phyloP scores from a whole-genome alignment of 64 coral and sea anemone genomes.

The Acropora tenuis region DNA sequence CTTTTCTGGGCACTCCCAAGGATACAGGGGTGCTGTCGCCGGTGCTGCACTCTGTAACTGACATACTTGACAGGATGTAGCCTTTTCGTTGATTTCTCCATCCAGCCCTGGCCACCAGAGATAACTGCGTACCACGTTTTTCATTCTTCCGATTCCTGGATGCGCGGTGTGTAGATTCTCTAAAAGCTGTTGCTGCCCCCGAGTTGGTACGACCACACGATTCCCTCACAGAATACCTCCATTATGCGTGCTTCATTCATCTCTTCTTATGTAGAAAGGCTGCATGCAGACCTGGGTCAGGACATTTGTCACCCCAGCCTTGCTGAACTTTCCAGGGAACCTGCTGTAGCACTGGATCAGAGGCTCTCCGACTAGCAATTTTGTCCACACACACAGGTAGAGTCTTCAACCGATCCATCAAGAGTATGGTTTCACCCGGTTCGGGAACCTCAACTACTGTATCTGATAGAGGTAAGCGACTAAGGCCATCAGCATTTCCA shows the following conservation, averaged over 20 bases:
- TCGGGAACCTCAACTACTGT: not conserved
- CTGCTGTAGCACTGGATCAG: conserved; percentile 18
- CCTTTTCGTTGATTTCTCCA: too few relatives aligned
- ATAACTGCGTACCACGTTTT: too few relatives aligned
- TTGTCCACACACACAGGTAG: conserved; percentile 12
- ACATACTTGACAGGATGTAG: too few relatives aligned
- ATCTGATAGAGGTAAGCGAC: not conserved
- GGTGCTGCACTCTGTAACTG: too few relatives aligned
- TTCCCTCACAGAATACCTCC: too few relatives aligned
- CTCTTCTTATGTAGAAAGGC: not conserved
- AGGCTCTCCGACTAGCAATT: not conserved
- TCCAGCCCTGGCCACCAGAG: too few relatives aligned
- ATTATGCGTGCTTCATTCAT: too few relatives aligned
- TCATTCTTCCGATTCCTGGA: too few relatives aligned
- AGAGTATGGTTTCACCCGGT: not conserved
- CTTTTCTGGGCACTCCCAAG: too few relatives aligned
- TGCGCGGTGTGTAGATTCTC: not conserved
- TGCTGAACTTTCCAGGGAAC: not conserved
- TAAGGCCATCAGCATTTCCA: conserved; percentile 40
- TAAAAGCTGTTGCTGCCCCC: too few relatives aligned
- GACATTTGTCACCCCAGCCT: conserved; percentile 9
- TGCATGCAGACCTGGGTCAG: not conserved
- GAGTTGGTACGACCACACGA: too few relatives aligned
- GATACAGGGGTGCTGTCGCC: too few relatives aligned
- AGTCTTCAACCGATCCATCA: conserved; percentile 8